Evolutionary conservation across 2,888 invertebrate species (phyloP), one percentile per base, ranked within the genome.

Genomic region (Drosophila testacea): DNA sequence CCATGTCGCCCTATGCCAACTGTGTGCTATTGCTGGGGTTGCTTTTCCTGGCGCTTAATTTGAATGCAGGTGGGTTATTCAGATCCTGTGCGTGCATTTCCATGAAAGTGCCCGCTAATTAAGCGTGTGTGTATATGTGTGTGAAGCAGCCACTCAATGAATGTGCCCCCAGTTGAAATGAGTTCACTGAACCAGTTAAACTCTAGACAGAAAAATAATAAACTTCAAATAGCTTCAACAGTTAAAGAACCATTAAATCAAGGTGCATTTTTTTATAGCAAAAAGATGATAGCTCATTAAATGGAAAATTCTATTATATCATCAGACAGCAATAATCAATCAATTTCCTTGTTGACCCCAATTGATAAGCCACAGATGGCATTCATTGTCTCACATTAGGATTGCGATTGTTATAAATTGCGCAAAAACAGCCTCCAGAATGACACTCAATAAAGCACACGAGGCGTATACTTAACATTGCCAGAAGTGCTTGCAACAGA

Each of bases 41-140:
- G 41, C 56, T 89, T 54, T 65, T 79, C 67, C 69, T 88, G 41
- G 69, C 81, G 22, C 44, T 87, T 73, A 76, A 79, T 67, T 73
- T 87, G 13, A 89, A 75, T 77, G 59, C 90, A 90, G 89, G 89
- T 89, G 76, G 57, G 89, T 90, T 59, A 39, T 6, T 13, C 46
- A 56, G n/a, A 48, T 67, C 44, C 64, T 55, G 56, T 68, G 63
- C 79, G 67, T 75, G 79, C 50, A 51, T 22, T 42, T 67, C 55
- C 78, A 69, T 81, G 27, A 59, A 73, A 59, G 30, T 57, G 71
- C 46, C 60, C 38, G 72, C 82, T 84, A 84, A 84, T 84, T 88
- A 84, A 76, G 82, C 69, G 75, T 62, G 42, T 62, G 57, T 64
- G 42, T 47, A 0, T 22, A 73, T 69, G 72, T 61, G 48, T 68